Conservation (phyloP, 1,140 invertebrate genomes). For the Hesperophylax magnus region DNA sequence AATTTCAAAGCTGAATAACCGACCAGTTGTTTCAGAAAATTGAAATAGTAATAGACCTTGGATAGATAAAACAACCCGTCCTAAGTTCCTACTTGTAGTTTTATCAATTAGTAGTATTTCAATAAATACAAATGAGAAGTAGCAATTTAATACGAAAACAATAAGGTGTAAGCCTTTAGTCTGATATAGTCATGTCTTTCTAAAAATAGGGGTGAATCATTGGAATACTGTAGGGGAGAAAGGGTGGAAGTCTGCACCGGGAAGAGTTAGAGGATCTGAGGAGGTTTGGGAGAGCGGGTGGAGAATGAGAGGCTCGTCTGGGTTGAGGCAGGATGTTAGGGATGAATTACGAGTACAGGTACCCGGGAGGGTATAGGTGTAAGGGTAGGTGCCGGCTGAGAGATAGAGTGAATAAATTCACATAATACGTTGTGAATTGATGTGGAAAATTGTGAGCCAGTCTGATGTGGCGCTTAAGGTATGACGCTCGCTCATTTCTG, state of each 20-base stretch:
- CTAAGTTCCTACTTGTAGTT: no score
- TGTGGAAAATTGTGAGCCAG: constrained; percentile 53
- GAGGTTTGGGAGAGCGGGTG: background rate
- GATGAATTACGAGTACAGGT: constrained; percentile 43
- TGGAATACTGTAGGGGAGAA: background rate
- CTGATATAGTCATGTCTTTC: constrained; percentile 19
- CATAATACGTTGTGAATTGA: constrained; percentile 55
- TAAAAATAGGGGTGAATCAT: constrained; percentile 29
- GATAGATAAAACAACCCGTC: no score
- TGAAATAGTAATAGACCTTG: no score
- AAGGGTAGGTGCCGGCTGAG: constrained; percentile 38
- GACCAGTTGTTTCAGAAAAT: no score
- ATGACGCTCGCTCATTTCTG: constrained; percentile 35
- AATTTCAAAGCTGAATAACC: no score
- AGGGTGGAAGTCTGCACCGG: background rate
- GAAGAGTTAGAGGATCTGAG: background rate
- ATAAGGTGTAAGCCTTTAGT: constrained; percentile 6
- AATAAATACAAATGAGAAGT: no score
- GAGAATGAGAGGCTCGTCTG: background rate
- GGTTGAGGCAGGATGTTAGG: constrained; percentile 2
- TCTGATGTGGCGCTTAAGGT: constrained; percentile 44
- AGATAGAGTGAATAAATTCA: constrained; percentile 56
- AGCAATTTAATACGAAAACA: background rate
- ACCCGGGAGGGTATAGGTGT: constrained; percentile 37
- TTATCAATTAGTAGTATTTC: no score